Base-by-base conservation (phyloP, 2,113 vertebrate genomes). In the Antennarius striatus region DNA sequence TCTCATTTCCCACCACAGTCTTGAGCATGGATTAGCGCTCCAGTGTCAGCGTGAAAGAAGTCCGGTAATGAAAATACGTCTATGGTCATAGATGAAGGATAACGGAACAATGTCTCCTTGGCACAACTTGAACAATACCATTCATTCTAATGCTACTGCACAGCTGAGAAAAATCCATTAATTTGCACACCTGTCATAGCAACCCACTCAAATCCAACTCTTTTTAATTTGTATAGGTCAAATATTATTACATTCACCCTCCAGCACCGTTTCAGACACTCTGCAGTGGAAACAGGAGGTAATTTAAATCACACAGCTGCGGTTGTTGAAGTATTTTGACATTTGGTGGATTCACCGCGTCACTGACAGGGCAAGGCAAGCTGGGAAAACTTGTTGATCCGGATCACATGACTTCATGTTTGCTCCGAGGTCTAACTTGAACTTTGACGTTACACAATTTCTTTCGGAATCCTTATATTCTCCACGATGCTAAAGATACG, bases 11-110 rank as follows among this genome's bases (percentile, higher is more conserved):
- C 4, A 46, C 47, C 17, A 3, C 56, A 54, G 70, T 15, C 6
- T 52, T 69, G 29, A 5, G 53, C 50, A 45, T 66, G 61, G 73
- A 73, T 57, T 42, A 64, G 71, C 78, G 73, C 68, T 17, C 61
- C 65, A 75, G 59, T 69, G 59, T 56, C 73, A 68, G 60, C 80
- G 32, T 15, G 32, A 36, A 7, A 36, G 32, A 36, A 36, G 32
- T 36, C 32, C 5, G 42, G 7, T 43, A 43, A 43, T 43, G 42
- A 43, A 36, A 36, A 36, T 3, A 7, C 32, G 3, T 4, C 32
- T 3, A 36, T 36, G 7, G 32, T 36, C 32, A 36, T 36, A 36
- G 32, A 36, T 36, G 32, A 1, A 36, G 32, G 32, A 36, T 36
- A 43, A 43, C 3, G 3, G 42, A 43, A 10, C 7, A 43, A 43